Conservation (phyloP, 2,888 invertebrate species). For the Lutraria lutraria region DNA sequence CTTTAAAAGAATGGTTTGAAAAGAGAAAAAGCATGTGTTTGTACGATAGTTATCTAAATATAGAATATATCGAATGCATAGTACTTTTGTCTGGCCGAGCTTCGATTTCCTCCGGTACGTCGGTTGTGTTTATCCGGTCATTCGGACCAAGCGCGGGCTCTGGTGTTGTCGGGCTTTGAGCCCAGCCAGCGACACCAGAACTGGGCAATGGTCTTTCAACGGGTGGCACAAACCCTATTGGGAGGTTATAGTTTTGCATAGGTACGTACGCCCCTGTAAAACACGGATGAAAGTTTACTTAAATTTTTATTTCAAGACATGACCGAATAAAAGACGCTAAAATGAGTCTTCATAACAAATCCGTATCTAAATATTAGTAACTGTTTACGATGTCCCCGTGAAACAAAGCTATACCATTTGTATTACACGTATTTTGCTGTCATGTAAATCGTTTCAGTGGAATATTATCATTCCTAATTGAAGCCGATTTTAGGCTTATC, state of each 20-base stretch:
- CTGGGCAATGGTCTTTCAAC: background rate
- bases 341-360: no score
- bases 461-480: no score
- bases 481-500: no score
- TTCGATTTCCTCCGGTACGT: constrained; percentile 63
- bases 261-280: background rate
- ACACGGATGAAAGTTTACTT: background rate
- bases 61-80: constrained; percentile 3
- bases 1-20: no score
- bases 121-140: constrained; percentile 58
- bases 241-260: constrained; percentile 9
- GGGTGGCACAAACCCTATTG: background rate
- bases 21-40: background rate
- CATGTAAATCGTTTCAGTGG: no score
- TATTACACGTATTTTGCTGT: no score
- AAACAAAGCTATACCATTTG: no score
- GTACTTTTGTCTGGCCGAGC: constrained; percentile 60
- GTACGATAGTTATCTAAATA: background rate
- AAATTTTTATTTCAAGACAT: no score
- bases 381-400: no score
- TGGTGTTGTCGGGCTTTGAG: constrained; percentile 33
- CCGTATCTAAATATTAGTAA: no score
- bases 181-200: constrained; percentile 51
- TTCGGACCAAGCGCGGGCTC: constrained; percentile 54
- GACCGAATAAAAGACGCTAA: no score